Base-by-base conservation (phyloP, 1,140 invertebrate genomes). In the Neoseiulus cucumeris region DNA sequence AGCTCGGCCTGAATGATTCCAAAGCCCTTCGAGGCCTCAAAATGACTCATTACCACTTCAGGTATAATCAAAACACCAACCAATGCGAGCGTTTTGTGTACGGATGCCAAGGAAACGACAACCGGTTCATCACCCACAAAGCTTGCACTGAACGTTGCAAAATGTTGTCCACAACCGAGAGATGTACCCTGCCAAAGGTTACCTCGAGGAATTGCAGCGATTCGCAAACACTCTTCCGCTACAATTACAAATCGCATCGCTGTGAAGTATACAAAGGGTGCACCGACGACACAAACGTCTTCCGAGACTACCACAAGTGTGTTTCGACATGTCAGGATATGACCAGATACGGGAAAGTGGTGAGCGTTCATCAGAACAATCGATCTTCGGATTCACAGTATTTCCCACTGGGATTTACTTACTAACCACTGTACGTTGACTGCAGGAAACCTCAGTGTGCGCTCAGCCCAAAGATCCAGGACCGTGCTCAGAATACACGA, bases 91-190 rank as follows among this genome's bases (percentile, higher is more conserved):
- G 81, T n/a, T 83, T 87, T 69, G 75, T 75, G 0, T 87, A 85
- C 70, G 80, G 80, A 14, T 86, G 85, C 68, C 84, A 84, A 44
- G 84, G 87, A 47, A 91, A 90, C 72, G 84, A 87, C 71, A 95
- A 94, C 75, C 86, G 89, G 70, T 95, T 94, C 79, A 82, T 86
- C 42, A 86, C 83, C 14, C 51, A 59, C 51, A 59, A 59, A 9
- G 51, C 51, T 33, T 59, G 51, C 51, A 29, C 51, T 5, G 33
- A 59, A 17, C 17, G 33, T 18, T 59, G 51, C 51, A 25, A 33
- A 5, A 33, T 59, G 14, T 25, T 59, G 22, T 59, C 51, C 22
- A 33, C 14, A 12, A 29, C 51, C 51, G 51, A 59, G 22, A 59
- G 22, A 9, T 59, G 51, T 33, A 20, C 51, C 14, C 22, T 59